A percentile compares a stretch with the other conserved stretches of the same genome.
phyloP scores from a whole-genome alignment of 1,140 invertebrate genomes.

The Archivesica marissinica region DNA sequence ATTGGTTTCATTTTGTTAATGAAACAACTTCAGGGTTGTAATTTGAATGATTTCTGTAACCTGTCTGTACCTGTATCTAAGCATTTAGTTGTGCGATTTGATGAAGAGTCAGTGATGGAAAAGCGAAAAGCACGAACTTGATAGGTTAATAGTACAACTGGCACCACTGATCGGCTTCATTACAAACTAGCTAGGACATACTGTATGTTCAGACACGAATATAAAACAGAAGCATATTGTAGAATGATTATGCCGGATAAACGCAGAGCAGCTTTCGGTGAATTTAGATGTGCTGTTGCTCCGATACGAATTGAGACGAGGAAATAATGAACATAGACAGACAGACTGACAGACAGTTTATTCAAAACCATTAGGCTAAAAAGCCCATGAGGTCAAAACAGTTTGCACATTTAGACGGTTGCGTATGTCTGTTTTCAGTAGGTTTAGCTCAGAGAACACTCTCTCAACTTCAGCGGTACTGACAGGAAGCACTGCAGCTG shows the following conservation, averaged over 20 bases:
- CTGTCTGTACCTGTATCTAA: neutral
- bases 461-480: conserved; percentile 43
- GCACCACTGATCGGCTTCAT: neutral
- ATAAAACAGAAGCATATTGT: neutral
- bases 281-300: conserved; percentile 55
- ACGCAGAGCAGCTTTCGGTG: conserved; percentile 33
- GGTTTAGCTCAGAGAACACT: conserved; percentile 12
- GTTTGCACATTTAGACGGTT: conserved; percentile 3
- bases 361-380: no score
- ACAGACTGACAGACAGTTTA: no score
- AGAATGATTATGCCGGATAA: neutral
- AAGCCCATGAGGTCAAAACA: no score
- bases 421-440: conserved; percentile 17
- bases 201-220: neutral
- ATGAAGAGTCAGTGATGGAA: no score
- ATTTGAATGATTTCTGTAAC: neutral
- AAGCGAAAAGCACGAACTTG: neutral
- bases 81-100: no score
- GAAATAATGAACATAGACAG: no score
- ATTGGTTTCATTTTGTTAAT: no score
- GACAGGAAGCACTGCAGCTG: conserved; percentile 8
- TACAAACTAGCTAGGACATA: neutral
- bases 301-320: conserved; percentile 43
- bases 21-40: neutral
- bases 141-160: conserved; percentile 15